Conservation (phyloP, 2,888 invertebrate genomes). For the Aleiodes testaceus region DNA sequence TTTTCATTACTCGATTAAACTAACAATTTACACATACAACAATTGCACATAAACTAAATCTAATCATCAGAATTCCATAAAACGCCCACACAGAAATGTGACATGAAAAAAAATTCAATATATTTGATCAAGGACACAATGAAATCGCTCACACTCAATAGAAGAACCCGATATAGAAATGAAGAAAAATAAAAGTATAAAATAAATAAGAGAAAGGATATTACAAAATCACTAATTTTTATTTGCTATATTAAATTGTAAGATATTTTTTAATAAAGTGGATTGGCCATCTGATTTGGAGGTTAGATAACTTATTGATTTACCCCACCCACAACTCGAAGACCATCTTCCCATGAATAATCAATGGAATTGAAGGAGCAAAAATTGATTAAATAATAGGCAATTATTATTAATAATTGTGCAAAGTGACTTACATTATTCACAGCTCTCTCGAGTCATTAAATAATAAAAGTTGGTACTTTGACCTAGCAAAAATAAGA, state of each 20-base stretch:
- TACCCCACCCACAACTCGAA: neutral
- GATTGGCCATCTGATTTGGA: slow-evolving; percentile 51
- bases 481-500: too few relatives aligned
- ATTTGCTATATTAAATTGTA: slow-evolving; percentile 62
- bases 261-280: slow-evolving; percentile 67
- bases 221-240: slow-evolving; percentile 39
- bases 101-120: too few relatives aligned
- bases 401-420: neutral
- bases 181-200: slow-evolving; percentile 33
- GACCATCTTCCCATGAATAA: neutral
- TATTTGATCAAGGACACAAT: too few relatives aligned
- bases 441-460: too few relatives aligned
- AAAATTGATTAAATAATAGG: neutral
- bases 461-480: too few relatives aligned
- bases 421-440: too few relatives aligned
- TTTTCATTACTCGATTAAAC: too few relatives aligned
- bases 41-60: too few relatives aligned
- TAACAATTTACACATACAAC: too few relatives aligned
- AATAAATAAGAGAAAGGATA: slow-evolving; percentile 38
- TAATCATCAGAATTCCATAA: neutral
- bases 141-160: neutral
- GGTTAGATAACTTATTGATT: neutral
- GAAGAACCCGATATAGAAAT: slow-evolving; percentile 7
- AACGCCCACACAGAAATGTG: neutral
- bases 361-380: neutral